These are phyloP conservation scores for Loriculus beryllinus DNA, from an alignment of 2,797 vertebrate species.

Conservation along the genomic window DNA sequence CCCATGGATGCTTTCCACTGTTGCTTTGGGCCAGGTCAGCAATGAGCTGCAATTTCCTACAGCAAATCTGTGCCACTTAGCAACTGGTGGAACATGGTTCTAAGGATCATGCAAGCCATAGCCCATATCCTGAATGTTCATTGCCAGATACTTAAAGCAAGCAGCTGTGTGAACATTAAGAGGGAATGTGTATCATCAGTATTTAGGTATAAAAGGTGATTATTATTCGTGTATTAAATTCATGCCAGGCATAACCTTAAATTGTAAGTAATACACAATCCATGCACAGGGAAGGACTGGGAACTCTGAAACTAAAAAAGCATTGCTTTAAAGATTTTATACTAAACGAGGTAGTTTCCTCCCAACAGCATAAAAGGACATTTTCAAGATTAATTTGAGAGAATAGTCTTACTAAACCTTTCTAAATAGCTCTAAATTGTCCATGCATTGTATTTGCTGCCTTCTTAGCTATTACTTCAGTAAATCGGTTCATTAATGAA, in stretches of 20 bases:
- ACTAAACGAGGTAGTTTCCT: background rate
- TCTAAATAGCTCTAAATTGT: background rate
- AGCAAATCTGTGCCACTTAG: background rate
- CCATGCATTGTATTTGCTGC: background rate
- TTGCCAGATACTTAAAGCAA: background rate
- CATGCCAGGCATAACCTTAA: background rate
- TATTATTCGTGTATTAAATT: background rate
- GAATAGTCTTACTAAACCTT: background rate
- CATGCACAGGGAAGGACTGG: background rate
- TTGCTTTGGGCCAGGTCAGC: background rate
- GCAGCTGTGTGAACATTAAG: background rate
- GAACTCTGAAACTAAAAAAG: background rate
- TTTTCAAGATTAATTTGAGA: background rate
- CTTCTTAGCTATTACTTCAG: background rate
- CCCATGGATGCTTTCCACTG: background rate
- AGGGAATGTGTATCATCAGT: background rate
- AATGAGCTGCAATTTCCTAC: background rate
- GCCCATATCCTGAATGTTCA: rapidly evolving
- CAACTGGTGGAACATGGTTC: background rate
- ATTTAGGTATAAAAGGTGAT: background rate
- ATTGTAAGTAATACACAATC: background rate
- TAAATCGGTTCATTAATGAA: rapidly evolving
- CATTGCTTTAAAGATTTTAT: background rate
- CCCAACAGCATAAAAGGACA: background rate
- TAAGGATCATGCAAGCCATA: background rate